Evolutionary conservation across 2,888 invertebrate species (phyloP), one percentile per base, ranked within the genome.

Genomic region (Drosophila mercatorum): DNA sequence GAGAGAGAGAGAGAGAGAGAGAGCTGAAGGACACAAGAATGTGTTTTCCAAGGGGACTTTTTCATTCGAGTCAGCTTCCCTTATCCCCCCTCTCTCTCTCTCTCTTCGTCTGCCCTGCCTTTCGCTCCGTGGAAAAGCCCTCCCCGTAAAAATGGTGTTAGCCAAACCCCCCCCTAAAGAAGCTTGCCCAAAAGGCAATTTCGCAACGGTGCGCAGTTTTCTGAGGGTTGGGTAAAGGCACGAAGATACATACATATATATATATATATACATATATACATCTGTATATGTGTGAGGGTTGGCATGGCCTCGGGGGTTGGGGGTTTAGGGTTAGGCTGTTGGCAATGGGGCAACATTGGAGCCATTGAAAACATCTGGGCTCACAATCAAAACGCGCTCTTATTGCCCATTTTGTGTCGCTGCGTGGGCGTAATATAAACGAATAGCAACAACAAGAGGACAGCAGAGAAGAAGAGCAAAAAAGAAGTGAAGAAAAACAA

Each of bases 321-420:
- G 58, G 64, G 67, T 69, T 81, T 80, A 80, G 81, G 80, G 80
- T 80, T 80, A 81, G 80, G 77, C 53, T 26, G 34, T 17, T 36
- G 40, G 53, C 71, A 73, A 61, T 62, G 73, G 41, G 73, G 41
- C 74, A 68, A 64, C 78, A 68, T 67, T 40, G 67, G 73, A 66
- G 70, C 80, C 76, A 80, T 80, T 80, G 68, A 78, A 80, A 80
- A 81, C 80, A 80, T 80, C 80, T 80, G 80, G 34, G 80, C 81
- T 81, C 81, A 80, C 81, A 80, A 80, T 80, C 80, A 80, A 80
- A 80, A 80, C 79, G 81, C 78, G 81, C 80, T 81, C 72, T 80
- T 81, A 80, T 80, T 81, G 78, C 80, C 80, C 81, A 80, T 80
- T 80, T 80, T 75, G 75, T 68, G 70, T 80, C 70, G 67, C 78